Base-by-base conservation (phyloP, 2,888 invertebrate genomes). In the Diachrysia chrysitis region DNA sequence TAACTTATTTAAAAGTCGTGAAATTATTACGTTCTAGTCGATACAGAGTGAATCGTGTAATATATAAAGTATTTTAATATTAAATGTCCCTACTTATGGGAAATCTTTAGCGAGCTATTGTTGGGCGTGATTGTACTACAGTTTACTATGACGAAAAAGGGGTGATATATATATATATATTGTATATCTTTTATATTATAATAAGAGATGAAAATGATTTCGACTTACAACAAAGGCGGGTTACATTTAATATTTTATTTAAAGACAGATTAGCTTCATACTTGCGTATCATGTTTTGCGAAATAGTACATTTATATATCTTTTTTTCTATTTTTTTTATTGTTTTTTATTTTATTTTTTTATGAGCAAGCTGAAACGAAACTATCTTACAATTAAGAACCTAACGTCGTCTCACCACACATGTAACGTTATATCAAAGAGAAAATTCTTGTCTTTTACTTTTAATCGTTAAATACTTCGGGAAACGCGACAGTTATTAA, bases 381-480 rank as follows among this genome's bases (percentile, higher is more conserved):
- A 86, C 88, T 83, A 88, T 89, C 88, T 88, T 88, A 87, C 66
- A 65, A 63, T 77, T 76, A 82, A 90, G 86, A 87, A 87, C 91
- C 93, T 93, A 92, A 90, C 93, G 92, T 93, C 95, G 95, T 95
- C 95, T 95, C 95, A 95, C 95, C 94, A 95, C 95, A 95, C 95
- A 95, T 95, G 95, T 94, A 95, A 95, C 95, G 92, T 93, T 91
- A 86, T 87, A 79, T 79, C 73, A 81, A 83, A 85, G 81, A 81
- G 69, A 83, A 85, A 81, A 85, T 73, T 66, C 55, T 84, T 91
- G 92, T 93, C 92, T 93, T 93, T 92, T 68, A 73, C 69, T 78
- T 72, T 71, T 78, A 81, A 73, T 78, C 73, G 78, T 79, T 73
- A 88, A 86, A 89, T 82, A 84, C 83, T 78, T 78, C 76, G 68